Base-by-base conservation (phyloP, 1,140 invertebrate genomes). In the Atta texana region DNA sequence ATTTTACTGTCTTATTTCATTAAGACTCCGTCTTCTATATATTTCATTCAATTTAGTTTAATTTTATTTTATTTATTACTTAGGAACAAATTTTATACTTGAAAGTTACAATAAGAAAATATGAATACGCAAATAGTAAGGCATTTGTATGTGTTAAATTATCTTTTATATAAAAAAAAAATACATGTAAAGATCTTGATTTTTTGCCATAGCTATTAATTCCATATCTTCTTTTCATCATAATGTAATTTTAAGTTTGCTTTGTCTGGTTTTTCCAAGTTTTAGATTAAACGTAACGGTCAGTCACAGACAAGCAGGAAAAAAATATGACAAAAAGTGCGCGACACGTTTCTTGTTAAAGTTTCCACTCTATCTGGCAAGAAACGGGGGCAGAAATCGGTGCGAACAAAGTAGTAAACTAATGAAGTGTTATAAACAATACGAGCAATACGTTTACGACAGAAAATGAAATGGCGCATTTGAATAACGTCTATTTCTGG, bases 271-370 rank as follows among this genome's bases (percentile, higher is more conserved):
- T 61, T 84, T 24, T 28, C 39, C 18, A 61, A 74, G 34, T 84
- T 74, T 74, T 5, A 61, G 39, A 84, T 84, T 74, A 84, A 84
- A 69, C 14, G 49, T 59, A 80, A 82, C 55, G 34, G 66, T 72
- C 68, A 82, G 53, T 75, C 14, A 39, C 28, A 81, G 69, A 28
- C 24, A 18, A 51, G 39, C 5, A 34, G 71, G 12, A 39, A 68
- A 51, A 31, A 51, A n/a, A 28, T 24, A 59, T 75, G 39, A 28
- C 55, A 75, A 84, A 51, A 84, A 84, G 57, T 10, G 8, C 39
- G 39, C 39, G 69, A 84, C 80, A 82, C 78, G 49, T n/a, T 82
- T 82, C 80, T 82, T 31, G 68, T 74, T 82, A 75, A 61, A 84
- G 69, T 84, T 84, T 84, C 24, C 39, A 55, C n/a, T 61, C 39